A percentile compares a stretch with the other conserved stretches of the same genome.
Conservation (phyloP, 2,888 invertebrate genomes). For the Chironomus riparius region DNA sequence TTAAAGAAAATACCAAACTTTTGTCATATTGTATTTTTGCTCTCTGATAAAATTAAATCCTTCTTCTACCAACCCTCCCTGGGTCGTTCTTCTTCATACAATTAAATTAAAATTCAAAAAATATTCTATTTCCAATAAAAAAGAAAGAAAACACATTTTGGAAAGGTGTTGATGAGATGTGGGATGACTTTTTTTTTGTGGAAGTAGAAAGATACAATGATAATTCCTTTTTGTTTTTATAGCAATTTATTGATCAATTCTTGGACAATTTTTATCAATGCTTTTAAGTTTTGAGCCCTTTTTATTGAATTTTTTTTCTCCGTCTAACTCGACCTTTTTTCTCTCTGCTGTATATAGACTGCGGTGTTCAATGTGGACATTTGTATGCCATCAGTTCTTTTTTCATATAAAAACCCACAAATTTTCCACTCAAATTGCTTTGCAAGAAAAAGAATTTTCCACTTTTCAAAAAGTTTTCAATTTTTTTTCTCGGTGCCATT, state of each 20-base stretch:
- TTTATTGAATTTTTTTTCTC: not conserved
- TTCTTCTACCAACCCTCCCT: no score
- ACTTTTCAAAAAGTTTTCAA: not conserved
- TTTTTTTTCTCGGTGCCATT: no score
- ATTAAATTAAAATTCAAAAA: no score
- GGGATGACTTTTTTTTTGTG: not conserved
- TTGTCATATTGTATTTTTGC: no score
- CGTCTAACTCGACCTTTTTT: not conserved
- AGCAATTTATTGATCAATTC: not conserved
- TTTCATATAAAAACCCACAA: not conserved
- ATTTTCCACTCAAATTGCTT: not conserved
- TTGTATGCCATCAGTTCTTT: not conserved
- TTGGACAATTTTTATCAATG: not conserved
- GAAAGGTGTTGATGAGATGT: not conserved
- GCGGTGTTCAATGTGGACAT: not conserved
- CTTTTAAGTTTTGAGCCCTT: not conserved
- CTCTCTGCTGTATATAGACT: not conserved
- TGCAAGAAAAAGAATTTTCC: not conserved
- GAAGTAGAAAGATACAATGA: not conserved
- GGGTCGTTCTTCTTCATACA: no score
- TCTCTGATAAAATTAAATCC: no score
- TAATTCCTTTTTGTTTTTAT: not conserved
- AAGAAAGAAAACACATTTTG: no score
- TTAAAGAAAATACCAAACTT: no score
- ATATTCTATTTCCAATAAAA: no score